phyloP scores from a whole-genome alignment of 64 coral and sea anemone species.

The Catalaphyllia jardinei region DNA sequence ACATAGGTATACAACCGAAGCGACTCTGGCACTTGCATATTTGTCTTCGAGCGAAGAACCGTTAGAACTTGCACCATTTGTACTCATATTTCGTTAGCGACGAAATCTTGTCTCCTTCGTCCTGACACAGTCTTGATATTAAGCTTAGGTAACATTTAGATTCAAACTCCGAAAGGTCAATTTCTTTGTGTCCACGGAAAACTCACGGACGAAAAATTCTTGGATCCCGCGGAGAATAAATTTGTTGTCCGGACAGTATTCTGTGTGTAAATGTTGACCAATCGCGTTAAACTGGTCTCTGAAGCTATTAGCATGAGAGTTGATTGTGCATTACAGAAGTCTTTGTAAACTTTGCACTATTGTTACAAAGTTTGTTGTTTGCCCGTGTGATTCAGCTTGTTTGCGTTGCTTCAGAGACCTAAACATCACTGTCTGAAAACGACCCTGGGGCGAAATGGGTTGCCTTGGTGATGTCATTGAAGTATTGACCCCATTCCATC shows the following conservation, averaged over 20 bases:
- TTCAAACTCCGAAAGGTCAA: neutral
- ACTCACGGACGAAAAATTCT: neutral
- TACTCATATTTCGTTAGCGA: conserved; percentile 10
- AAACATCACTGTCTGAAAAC: neutral
- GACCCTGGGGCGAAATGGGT: neutral
- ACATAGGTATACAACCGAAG: conserved; percentile 71
- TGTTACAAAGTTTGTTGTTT: neutral
- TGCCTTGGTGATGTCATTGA: neutral
- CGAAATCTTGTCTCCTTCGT: neutral
- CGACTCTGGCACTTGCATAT: conserved; percentile 41
- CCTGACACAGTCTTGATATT: neutral
- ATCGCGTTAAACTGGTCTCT: conserved; percentile 35
- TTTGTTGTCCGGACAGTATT: neutral
- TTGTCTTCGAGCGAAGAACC: conserved; percentile 22
- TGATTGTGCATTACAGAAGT: neutral
- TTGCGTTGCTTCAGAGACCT: neutral
- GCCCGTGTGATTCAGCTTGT: neutral
- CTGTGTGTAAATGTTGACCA: conserved; percentile 32
- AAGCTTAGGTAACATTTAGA: neutral
- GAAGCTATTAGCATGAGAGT: conserved; percentile 31
- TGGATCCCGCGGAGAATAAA: neutral
- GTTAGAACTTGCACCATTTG: neutral
- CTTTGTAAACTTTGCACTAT: conserved; percentile 19
- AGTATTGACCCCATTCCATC: neutral
- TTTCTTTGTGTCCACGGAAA: neutral